Evolutionary conservation across 2,888 invertebrate genomes (phyloP), one percentile per base, ranked within the genome.

Genomic region (Rambutsinella grinnellia): DNA sequence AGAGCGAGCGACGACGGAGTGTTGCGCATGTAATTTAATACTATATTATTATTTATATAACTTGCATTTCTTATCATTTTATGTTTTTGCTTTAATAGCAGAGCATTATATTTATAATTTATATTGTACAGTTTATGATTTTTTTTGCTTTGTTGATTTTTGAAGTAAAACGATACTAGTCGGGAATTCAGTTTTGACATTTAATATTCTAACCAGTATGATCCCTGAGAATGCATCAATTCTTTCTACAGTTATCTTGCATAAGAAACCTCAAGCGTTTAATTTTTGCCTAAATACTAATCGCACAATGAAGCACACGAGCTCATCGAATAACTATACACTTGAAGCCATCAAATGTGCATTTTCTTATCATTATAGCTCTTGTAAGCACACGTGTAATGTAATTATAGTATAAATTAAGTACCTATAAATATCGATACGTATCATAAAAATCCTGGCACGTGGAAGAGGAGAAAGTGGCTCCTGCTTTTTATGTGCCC

Each of bases 101-200:
- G 15, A 17, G 6, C 44, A 44, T 60, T 13, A 5, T 2, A 44
- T 3, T 0, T 19, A 36, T 24, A 36, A 58, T 13, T 3, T 5
- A 61, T 62, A 19, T 24, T 21, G 49, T 28, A 17, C 23, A 27
- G n/a, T 61, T 61, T 69, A 27, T 47, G 23, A 46, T n/a, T 61
- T 49, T 23, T n/a, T 26, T 53, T 47, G 60, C 54, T 24, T 2
- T 56, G 49, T 56, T 46, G 47, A 56, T 49, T 28, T 63, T 63
- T 2, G 28, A 19, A 28, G 3, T 21, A 57, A 23, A 69, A 69
- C 71, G 71, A 57, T 57, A 71, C 71, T 71, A 71, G 71, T 71
- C 71, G 63, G 54, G 47, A 57, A 47, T 49, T 56, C 47, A 71
- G 57, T 71, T 71, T 62, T 70, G 19, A 2, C 17, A 26, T 17